Evolutionary conservation across 2,888 invertebrate genomes (phyloP).

Genomic region (Rhamphomyia laevipes): DNA sequence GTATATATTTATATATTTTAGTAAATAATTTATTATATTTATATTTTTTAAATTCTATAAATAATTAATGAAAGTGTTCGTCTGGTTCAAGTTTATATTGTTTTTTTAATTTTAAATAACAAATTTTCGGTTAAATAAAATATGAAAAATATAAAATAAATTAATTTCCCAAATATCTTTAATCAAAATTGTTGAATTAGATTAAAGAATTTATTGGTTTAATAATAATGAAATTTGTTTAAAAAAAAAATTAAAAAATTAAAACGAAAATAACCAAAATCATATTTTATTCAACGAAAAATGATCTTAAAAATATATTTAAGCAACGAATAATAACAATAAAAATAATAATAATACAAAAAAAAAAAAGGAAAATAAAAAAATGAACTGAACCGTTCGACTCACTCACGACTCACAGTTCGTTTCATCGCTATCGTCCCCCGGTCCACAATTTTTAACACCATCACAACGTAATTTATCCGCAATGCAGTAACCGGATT

Average conservation of each 20-base stretch:
- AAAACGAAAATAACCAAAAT: slow-evolving; percentile 4
- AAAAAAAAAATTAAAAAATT: slow-evolving; percentile 4
- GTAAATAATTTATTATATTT: slow-evolving; percentile 4
- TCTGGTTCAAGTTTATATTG: slow-evolving; percentile 36
- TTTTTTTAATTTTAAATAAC: neutral
- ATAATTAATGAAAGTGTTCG: slow-evolving; percentile 34
- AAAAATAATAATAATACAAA: slow-evolving; percentile 15
- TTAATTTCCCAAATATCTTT: too few species aligned
- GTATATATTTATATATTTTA: neutral
- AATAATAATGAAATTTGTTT: slow-evolving; percentile 11
- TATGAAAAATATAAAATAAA: too few species aligned
- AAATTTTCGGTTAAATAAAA: slow-evolving; percentile 11
- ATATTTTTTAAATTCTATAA: slow-evolving; percentile 13
- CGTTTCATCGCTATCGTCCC: slow-evolving; percentile 40
- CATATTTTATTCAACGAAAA: slow-evolving; percentile 3
- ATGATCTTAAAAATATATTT: neutral
- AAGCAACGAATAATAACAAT: slow-evolving; percentile 6
- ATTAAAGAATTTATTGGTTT: neutral
- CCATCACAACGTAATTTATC: slow-evolving; percentile 64
- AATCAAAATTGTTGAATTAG: too few species aligned
- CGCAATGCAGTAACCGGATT: slow-evolving; percentile 68
- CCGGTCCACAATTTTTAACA: slow-evolving; percentile 62
- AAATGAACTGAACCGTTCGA: slow-evolving; percentile 43
- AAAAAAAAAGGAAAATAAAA: slow-evolving; percentile 18
- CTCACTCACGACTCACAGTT: slow-evolving; percentile 43